Evolutionary conservation across 1,140 invertebrate genomes (phyloP), one percentile per base, ranked within the genome.

Genomic region (Lycorma delicatula): DNA sequence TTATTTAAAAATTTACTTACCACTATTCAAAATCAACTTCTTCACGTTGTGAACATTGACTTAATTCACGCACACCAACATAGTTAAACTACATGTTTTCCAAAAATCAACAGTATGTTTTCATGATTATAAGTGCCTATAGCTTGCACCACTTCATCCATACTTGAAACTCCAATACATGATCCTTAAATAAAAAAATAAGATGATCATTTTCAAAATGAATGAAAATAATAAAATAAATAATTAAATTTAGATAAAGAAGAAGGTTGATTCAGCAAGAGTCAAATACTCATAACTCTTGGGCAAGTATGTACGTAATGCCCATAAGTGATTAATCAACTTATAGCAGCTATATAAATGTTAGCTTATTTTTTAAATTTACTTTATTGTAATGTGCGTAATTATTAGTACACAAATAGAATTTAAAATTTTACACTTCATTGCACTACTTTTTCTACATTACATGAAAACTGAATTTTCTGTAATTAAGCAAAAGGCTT

Each of bases 1-100:
- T n/a, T 16, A 12, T 46, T 46, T 7, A 2, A 44, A 16, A 58
- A 41, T 60, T 48, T 41, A 79, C 84, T 77, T 72, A 90, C 87
- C 89, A 91, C 91, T 91, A 93, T 52, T 91, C 89, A 55, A 95
- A 77, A 74, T 95, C 91, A 18, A 94, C 71, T 72, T 93, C 90
- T 66, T 86, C 81, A 16, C 94, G 70, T 41, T 81, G 74, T 55
- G 63, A 73, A 66, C 87, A 91, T n/a, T 78, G 73, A 0, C 81
- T 74, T 2, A 95, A 71, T 11, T 81, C 78, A 59, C 75, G 70
- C 1, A 93, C 77, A 5, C 89, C 89, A 6, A 75, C 1, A 82
- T 77, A 0, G 86, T 86, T 26, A 93, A 69, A 18, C 81, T 82
- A 64, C 82, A 83, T 0, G 82, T 81, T 70, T 93, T 89, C 91